Evolutionary conservation across 2,888 invertebrate genomes (phyloP).

Genomic region (Erebia palarica): DNA sequence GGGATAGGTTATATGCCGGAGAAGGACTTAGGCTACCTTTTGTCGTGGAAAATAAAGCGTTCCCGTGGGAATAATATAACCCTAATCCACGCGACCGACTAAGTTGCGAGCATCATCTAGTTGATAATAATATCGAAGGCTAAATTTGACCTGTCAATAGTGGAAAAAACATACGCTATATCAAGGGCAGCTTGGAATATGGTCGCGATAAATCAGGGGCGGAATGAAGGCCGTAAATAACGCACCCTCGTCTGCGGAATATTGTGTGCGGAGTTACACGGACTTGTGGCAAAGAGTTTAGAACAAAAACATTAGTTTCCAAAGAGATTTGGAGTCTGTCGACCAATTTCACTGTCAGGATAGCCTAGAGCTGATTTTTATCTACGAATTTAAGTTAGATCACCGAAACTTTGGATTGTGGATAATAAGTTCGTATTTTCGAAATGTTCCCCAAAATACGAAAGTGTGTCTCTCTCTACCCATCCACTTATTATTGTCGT

Average conservation of each 20-base stretch:
- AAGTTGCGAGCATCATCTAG: too few relatives aligned
- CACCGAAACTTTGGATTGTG: too few relatives aligned
- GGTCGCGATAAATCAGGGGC: constrained; percentile 28
- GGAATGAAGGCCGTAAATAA: constrained; percentile 48
- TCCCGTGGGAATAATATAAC: too few relatives aligned
- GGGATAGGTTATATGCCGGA: too few relatives aligned
- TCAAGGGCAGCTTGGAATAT: background rate
- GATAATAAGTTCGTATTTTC: too few relatives aligned
- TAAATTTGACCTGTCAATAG: background rate
- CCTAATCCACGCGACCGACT: too few relatives aligned
- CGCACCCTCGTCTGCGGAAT: constrained; percentile 28
- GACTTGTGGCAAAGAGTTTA: constrained; percentile 31
- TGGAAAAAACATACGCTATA: background rate
- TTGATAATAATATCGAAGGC: background rate
- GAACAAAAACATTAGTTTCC: background rate
- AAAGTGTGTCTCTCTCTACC: too few relatives aligned
- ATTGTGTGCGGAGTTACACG: constrained; percentile 23
- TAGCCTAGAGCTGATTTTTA: background rate
- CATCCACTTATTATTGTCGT: too few relatives aligned
- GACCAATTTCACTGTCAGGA: background rate
- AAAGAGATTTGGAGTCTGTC: background rate
- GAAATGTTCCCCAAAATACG: too few relatives aligned
- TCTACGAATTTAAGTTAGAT: background rate
- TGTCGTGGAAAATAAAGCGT: too few relatives aligned
- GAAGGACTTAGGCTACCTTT: too few relatives aligned